These are phyloP conservation scores for Machimus atricapillus DNA, from an alignment of 2,888 invertebrate genomes.

Conservation along the genomic window DNA sequence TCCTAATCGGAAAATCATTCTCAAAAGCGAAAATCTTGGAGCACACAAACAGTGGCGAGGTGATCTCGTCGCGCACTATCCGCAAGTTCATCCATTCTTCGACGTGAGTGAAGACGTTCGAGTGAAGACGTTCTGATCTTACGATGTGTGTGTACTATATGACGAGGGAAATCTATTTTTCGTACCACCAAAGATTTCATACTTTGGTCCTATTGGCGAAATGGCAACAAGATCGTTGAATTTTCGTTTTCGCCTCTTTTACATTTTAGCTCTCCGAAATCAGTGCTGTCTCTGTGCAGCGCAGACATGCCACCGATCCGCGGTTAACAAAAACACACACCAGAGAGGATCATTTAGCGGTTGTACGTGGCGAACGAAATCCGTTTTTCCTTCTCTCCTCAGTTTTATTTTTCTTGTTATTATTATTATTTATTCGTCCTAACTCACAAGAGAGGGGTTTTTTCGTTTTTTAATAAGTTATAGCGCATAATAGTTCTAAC, in stretches of 20 bases:
- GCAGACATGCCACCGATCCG: neutral
- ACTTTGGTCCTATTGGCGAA: slow-evolving; percentile 32
- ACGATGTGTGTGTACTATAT: neutral
- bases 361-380: slow-evolving; percentile 55
- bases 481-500: neutral
- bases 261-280: neutral
- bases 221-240: slow-evolving; percentile 9
- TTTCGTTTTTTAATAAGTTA: neutral
- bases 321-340: slow-evolving; percentile 34
- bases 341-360: slow-evolving; percentile 59
- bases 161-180: slow-evolving; percentile 42
- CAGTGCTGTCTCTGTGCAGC: slow-evolving; percentile 6
- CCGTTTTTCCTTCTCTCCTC: slow-evolving; percentile 44
- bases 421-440: slow-evolving; percentile 2
- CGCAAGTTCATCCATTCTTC: neutral
- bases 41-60: neutral
- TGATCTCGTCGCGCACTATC: neutral
- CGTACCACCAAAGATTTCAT: slow-evolving; percentile 8
- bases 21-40: neutral
- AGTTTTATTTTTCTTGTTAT: slow-evolving; percentile 26
- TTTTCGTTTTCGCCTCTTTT: slow-evolving; percentile 22
- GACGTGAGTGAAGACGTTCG: slow-evolving; percentile 7
- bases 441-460: neutral
- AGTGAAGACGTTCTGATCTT: slow-evolving; percentile 25
- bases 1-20: slow-evolving; percentile 5